These are phyloP conservation scores for Stictocephala bisonia DNA, from an alignment of 2,888 invertebrate species.

Conservation along the genomic window DNA sequence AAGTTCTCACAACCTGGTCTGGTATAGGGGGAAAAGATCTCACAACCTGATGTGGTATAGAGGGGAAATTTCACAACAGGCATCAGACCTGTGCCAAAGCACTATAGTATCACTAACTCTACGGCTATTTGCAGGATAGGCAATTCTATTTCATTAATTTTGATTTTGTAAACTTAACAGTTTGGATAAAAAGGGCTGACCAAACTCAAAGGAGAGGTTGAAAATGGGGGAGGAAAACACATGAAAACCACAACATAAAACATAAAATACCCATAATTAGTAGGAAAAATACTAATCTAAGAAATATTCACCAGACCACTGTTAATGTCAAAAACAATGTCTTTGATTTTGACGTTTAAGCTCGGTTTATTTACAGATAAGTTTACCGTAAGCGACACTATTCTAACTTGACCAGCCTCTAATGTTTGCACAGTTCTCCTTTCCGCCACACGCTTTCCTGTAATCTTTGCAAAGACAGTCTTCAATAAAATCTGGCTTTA, in stretches of 20 bases:
- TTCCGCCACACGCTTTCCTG: constrained; percentile 24
- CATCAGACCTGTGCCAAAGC: too few species aligned
- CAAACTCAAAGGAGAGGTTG: not conserved
- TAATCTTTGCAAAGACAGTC: too few species aligned
- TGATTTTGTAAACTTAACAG: not conserved
- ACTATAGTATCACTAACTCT: constrained; percentile 26
- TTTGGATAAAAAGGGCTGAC: constrained; percentile 35
- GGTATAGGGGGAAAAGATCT: too few species aligned
- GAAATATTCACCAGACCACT: not conserved
- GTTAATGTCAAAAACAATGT: constrained; percentile 35
- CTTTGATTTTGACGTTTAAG: constrained; percentile 33
- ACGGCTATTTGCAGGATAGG: constrained; percentile 35
- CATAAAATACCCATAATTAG: constrained; percentile 16
- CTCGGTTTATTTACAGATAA: constrained; percentile 38
- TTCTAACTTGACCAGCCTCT: constrained; percentile 40
- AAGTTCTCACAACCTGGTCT: too few species aligned
- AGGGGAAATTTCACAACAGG: too few species aligned
- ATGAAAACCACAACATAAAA: constrained; percentile 45
- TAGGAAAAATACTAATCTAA: constrained; percentile 26
- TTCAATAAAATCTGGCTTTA: too few species aligned
- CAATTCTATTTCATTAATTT: constrained; percentile 24
- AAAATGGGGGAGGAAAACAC: constrained; percentile 22
- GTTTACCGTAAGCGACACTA: constrained; percentile 33
- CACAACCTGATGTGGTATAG: too few species aligned
- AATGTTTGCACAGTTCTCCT: constrained; percentile 38